Conservation (phyloP, 2,113 vertebrate species). For the Puffinus mauretanicus region DNA sequence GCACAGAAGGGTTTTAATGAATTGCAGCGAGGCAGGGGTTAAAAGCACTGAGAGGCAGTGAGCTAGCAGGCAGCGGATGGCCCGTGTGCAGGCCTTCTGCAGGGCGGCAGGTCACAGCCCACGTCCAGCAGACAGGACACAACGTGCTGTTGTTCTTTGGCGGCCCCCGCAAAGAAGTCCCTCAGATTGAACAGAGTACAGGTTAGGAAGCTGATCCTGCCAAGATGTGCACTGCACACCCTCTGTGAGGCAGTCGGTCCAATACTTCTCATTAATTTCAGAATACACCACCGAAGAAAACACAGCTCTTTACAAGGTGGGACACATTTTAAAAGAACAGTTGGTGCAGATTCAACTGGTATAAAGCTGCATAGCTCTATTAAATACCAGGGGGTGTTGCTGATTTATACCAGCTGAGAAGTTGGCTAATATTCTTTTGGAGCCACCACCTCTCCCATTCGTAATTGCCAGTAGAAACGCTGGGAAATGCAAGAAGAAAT, state of each 20-base stretch:
- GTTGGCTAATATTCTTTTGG: background rate
- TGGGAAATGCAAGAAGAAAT: constrained; percentile 37
- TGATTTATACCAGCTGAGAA: constrained; percentile 65
- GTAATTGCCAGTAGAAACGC: constrained; percentile 16
- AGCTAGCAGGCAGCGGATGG: background rate
- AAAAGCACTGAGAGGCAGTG: background rate
- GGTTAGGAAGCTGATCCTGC: background rate
- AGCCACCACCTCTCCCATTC: background rate
- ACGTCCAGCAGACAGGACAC: background rate
- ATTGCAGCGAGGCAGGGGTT: background rate
- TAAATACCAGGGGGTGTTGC: constrained; percentile 35
- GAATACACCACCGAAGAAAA: background rate
- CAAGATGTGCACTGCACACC: background rate
- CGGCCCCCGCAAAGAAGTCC: background rate
- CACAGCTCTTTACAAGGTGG: constrained; percentile 46
- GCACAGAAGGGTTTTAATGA: background rate
- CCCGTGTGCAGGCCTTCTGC: background rate
- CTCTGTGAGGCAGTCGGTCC: background rate
- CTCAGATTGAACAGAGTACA: background rate
- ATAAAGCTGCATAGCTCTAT: constrained; percentile 20
- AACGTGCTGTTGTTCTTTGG: background rate
- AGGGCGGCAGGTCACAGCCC: background rate
- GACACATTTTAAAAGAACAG: constrained; percentile 22
- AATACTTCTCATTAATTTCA: background rate
- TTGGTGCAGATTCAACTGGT: constrained; percentile 42